Percentiles rank a stretch among this genome's conserved stretches.
phyloP scores from a whole-genome alignment of 2,888 invertebrate species.

The Bruchidius siliquastri region DNA sequence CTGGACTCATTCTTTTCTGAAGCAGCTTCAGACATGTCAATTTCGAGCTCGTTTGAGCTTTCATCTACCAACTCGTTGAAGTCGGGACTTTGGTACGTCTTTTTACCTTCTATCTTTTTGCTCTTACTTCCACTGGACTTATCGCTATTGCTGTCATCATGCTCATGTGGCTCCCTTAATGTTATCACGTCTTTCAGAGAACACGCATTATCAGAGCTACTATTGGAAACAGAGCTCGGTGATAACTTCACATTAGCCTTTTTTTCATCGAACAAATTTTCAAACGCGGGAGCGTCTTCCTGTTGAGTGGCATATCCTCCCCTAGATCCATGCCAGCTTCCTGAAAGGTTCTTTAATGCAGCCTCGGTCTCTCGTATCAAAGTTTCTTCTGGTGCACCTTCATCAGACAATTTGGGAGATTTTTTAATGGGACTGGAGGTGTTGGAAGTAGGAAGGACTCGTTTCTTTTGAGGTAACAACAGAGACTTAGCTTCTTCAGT shows the following conservation, averaged over 20 bases:
- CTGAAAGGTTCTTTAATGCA: conserved; percentile 80
- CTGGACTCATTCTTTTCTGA: conserved; percentile 62
- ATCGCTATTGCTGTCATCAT: conserved; percentile 33
- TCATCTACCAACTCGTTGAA: conserved; percentile 75
- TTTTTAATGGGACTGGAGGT: conserved; percentile 42
- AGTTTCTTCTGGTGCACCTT: conserved; percentile 66
- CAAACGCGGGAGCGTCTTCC: conserved; percentile 76
- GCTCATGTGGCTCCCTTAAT: conserved; percentile 42
- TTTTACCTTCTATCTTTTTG: conserved; percentile 24
- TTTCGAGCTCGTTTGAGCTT: conserved; percentile 73
- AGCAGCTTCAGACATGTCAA: conserved; percentile 70
- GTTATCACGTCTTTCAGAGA: conserved; percentile 64
- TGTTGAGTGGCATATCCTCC: conserved; percentile 62
- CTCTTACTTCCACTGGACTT: conserved; percentile 11
- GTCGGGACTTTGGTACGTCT: conserved; percentile 64
- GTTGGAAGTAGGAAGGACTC: conserved; percentile 46
- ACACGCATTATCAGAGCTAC: conserved; percentile 58
- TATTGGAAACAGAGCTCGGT: conserved; percentile 60
- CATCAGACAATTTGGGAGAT: conserved; percentile 47
- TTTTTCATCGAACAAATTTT: conserved; percentile 80
- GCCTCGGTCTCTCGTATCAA: conserved; percentile 84
- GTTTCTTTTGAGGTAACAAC: conserved; percentile 57
- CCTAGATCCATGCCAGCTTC: conserved; percentile 74
- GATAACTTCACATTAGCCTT: conserved; percentile 60
- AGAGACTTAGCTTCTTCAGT: conserved; percentile 44